Evolutionary conservation across 2,888 invertebrate genomes (phyloP), one percentile per base, ranked within the genome.

Genomic region (Cryptosula pallasiana): DNA sequence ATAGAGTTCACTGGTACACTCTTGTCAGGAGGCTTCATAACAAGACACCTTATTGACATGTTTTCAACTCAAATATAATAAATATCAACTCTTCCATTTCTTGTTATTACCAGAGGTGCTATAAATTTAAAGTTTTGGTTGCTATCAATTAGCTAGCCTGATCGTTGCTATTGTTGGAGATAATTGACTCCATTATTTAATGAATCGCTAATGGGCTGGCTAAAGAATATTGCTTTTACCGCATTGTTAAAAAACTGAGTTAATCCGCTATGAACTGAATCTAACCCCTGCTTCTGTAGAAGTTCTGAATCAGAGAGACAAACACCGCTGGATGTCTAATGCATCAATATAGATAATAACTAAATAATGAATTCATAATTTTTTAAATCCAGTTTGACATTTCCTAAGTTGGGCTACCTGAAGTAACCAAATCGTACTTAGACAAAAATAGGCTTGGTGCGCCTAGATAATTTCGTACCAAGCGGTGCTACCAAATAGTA

Each of bases 281-380:
- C 20, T 45, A 45, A 45, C 45, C 45, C 45, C 20, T 45, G 45
- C n/a, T n/a, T n/a, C n/a, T n/a, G n/a, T n/a, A n/a, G n/a, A n/a
- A n/a, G n/a, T n/a, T n/a, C n/a, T n/a, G 45, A 45, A 5, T 20
- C 9, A 13, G 45, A 13, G 45, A 13, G 20, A 45, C 20, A 45
- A 5, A 13, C 45, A 13, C 45, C 20, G 45, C 20, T 45, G 20
- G 45, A 45, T 45, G 45, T n/a, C 45, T 45, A 45, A 5, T 45
- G 45, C 20, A 45, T 45, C 20, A 45, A 45, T 45, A n/a, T 45
- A 45, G 45, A 45, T 20, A 45, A 45, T 45, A 45, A 45, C 45
- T 20, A 45, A 29, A 29, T 63, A 63, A 63, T 63, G 63, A 25
- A 63, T 63, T 29, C 63, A 63, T 63, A 63, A 63, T 63, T 63